phyloP scores from a whole-genome alignment of 2,113 vertebrate genomes.

The Hylia prasina region DNA sequence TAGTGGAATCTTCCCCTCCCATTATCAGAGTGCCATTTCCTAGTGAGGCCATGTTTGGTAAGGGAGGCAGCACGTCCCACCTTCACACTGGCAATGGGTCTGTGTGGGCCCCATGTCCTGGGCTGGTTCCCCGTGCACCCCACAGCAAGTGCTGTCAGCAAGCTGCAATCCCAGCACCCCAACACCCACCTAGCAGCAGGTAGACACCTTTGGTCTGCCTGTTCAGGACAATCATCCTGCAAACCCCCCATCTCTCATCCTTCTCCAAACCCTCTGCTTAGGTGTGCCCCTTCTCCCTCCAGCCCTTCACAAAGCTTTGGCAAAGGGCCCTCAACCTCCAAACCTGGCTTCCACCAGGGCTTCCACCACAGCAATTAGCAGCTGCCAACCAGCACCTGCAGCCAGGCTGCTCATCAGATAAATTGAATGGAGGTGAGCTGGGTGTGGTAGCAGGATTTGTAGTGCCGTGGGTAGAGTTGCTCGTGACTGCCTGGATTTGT shows the following conservation, averaged over 20 bases:
- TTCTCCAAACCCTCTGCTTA: neutral
- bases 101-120: rapidly evolving
- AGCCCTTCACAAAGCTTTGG: neutral
- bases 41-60: neutral
- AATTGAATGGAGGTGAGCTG: neutral
- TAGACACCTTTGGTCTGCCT: rapidly evolving
- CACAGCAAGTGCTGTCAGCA: neutral
- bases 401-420: neutral
- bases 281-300: rapidly evolving
- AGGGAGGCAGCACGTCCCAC: neutral
- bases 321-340: neutral
- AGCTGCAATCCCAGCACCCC: neutral
- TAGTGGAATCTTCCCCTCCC: neutral
- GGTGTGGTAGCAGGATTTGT: rapidly evolving
- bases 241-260: rapidly evolving
- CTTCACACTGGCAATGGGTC: rapidly evolving
- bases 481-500: rapidly evolving
- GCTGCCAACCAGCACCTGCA: neutral
- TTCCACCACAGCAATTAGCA: neutral
- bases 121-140: neutral
- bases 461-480: rapidly evolving
- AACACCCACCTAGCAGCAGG: neutral
- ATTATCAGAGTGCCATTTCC: neutral
- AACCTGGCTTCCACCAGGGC: neutral
- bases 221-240: rapidly evolving